Evolutionary conservation across 92 coral and sea anemone genomes (phyloP).

Genomic region (Actinostola sp.): DNA sequence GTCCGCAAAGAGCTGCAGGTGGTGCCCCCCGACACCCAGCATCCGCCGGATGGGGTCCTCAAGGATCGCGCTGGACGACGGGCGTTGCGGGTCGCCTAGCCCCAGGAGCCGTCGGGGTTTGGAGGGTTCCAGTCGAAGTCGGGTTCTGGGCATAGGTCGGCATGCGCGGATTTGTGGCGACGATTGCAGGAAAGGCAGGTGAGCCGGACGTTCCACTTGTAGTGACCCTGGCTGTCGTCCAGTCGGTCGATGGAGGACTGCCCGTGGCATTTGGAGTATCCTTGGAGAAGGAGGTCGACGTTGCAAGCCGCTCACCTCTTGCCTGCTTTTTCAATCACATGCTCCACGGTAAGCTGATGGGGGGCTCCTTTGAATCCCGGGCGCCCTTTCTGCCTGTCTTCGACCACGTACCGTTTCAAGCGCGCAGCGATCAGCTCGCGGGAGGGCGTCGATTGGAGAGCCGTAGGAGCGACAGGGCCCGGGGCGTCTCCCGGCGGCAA

Average conservation of each 20-base stretch:
- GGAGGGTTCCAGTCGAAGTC: neutral
- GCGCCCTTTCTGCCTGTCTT: slow-evolving; percentile 47
- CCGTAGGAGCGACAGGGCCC: slow-evolving; percentile 23
- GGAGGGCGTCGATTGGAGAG: slow-evolving; percentile 32
- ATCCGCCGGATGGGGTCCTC: too few species aligned
- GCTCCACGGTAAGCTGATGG: slow-evolving; percentile 42
- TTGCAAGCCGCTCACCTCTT: slow-evolving; percentile 27
- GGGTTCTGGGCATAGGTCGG: neutral
- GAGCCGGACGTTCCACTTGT: slow-evolving; percentile 44
- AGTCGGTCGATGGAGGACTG: slow-evolving; percentile 38
- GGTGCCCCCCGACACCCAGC: neutral
- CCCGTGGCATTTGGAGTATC: slow-evolving; percentile 35
- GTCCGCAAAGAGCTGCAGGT: slow-evolving; percentile 1
- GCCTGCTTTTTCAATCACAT: slow-evolving; percentile 7
- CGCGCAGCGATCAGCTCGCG: slow-evolving; percentile 34
- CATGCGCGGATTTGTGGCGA: slow-evolving; percentile 19
- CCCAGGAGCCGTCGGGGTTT: neutral
- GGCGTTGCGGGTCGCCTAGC: too few species aligned
- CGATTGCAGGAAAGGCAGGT: slow-evolving; percentile 36
- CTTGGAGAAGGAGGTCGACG: slow-evolving; percentile 23
- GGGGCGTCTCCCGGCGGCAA: slow-evolving; percentile 16
- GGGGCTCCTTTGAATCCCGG: slow-evolving; percentile 21
- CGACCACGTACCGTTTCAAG: slow-evolving; percentile 37
- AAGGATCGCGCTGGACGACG: too few species aligned
- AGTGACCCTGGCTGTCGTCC: slow-evolving; percentile 49